These are phyloP conservation scores for Diplolepis rosae DNA, from an alignment of 2,888 invertebrate genomes.

Conservation along the genomic window DNA sequence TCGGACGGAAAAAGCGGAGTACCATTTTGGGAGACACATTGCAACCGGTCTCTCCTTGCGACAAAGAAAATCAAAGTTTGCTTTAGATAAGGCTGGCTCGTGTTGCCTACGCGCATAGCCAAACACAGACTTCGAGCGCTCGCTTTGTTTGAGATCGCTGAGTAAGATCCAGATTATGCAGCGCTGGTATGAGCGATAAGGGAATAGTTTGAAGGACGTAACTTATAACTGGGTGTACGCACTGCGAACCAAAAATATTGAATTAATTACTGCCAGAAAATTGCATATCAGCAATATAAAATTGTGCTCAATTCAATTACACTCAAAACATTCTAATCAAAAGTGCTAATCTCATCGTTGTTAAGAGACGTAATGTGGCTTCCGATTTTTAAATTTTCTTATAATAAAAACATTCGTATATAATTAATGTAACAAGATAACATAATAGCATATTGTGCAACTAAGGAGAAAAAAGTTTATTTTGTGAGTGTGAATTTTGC, in stretches of 20 bases:
- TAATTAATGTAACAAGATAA: too few species aligned
- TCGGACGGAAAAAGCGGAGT: conserved; percentile 24
- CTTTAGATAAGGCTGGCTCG: conserved; percentile 62
- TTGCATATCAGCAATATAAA: not conserved
- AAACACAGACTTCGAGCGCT: conserved; percentile 27
- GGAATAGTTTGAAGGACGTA: conserved; percentile 18
- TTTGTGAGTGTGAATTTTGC: too few species aligned
- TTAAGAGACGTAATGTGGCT: too few species aligned
- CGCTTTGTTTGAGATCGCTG: conserved; percentile 28
- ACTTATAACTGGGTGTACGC: conserved; percentile 2
- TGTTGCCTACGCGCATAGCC: conserved; percentile 22
- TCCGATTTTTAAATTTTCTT: too few species aligned
- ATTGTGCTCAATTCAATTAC: not conserved
- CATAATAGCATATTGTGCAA: too few species aligned
- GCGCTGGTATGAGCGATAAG: conserved; percentile 10
- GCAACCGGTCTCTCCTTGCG: conserved; percentile 33
- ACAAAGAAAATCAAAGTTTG: conserved; percentile 63
- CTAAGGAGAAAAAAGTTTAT: too few species aligned
- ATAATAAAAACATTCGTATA: too few species aligned
- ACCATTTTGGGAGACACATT: conserved; percentile 39
- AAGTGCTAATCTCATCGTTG: not conserved
- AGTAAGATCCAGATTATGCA: conserved; percentile 29
- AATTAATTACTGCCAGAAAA: not conserved
- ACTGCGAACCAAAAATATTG: not conserved
- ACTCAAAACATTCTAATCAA: not conserved